Evolutionary conservation across 2,113 vertebrate species (phyloP), one percentile per base, ranked within the genome.

Genomic region (Colistium nudipinnis): DNA sequence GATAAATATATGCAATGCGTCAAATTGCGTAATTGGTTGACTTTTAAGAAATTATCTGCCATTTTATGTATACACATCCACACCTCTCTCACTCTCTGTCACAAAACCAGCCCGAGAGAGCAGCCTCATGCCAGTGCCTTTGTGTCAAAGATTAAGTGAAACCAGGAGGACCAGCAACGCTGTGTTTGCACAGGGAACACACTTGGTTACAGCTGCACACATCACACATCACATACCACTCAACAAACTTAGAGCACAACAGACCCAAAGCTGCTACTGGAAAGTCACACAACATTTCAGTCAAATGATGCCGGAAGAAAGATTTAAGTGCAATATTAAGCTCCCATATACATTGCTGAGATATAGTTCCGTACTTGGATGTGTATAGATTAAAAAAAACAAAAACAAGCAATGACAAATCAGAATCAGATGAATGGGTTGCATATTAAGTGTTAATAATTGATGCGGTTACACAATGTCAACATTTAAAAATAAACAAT

Each of bases 91-190:
- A 47, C 62, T 55, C 31, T 72, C 45, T 81, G 60, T 76, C 74
- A 62, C 80, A 78, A 74, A 70, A 81, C 75, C 68, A 86, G 66
- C 80, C 70, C 70, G 83, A 83, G 74, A 76, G 81, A 62, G 53
- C 63, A 75, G 86, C 87, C 84, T 84, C 88, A 92, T 89, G 86
- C 90, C 87, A 85, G 60, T 86, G 88, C 87, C 78, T 92, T 91
- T 90, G 90, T 93, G 91, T 91, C 83, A 90, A 89, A 91, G 87
- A 92, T 90, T 89, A 91, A 87, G 81, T 89, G 86, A 87, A 89
- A 91, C 81, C 89, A 90, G 90, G 84, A 91, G 84, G 76, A 80
- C 74, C 84, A 88, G 85, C 85, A 80, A 56, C 71, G 82, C 80
- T 72, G 78, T 89, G 86, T 93, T 91, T 91, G 89, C 79, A 83